These are phyloP conservation scores for Sylvia borin DNA, from an alignment of 2,797 vertebrate species.

Conservation along the genomic window DNA sequence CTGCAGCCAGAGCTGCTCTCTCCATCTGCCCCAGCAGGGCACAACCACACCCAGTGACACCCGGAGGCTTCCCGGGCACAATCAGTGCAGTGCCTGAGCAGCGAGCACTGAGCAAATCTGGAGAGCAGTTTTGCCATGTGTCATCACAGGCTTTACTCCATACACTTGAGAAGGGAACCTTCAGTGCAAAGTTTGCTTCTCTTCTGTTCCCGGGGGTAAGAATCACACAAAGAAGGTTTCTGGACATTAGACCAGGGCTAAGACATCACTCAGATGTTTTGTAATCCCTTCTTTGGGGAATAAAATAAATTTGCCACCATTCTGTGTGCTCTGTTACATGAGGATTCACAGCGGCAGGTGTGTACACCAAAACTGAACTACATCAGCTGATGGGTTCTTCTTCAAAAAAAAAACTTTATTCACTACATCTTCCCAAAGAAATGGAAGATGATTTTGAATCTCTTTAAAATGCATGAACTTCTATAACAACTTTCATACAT, in stretches of 20 bases:
- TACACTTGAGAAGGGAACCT: background rate
- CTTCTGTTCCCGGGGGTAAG: background rate
- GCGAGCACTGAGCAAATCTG: background rate
- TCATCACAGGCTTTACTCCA: background rate
- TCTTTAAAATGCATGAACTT: conserved; percentile 17
- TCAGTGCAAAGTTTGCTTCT: background rate
- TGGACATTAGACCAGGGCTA: background rate
- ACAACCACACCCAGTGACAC: background rate
- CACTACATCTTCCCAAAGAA: background rate
- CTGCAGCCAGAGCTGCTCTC: background rate
- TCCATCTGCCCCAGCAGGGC: background rate
- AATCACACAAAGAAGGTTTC: background rate
- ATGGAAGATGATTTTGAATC: background rate
- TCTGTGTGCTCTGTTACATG: background rate
- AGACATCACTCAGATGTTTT: background rate
- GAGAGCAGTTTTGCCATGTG: background rate
- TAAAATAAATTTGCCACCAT: background rate
- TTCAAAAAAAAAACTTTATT: background rate
- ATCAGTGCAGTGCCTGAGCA: background rate
- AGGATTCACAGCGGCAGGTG: background rate
- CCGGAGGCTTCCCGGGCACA: background rate
- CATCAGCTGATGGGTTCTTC: background rate
- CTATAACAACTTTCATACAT: background rate
- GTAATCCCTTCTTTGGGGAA: background rate
- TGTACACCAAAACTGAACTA: background rate